phyloP scores from a whole-genome alignment of 2,113 vertebrate genomes.

The Passer montanus region DNA sequence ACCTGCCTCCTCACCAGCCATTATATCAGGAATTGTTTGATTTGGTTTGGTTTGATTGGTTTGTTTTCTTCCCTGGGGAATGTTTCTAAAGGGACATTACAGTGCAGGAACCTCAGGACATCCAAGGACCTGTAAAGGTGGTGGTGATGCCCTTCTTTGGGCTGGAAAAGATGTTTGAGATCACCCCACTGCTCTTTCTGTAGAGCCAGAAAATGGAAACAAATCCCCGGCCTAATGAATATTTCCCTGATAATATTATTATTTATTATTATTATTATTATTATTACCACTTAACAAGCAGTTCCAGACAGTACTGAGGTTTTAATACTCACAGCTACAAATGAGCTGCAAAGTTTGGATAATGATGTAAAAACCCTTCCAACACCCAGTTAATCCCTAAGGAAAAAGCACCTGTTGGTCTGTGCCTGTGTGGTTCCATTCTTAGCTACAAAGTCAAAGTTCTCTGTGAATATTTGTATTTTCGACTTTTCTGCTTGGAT shows the following conservation, averaged over 20 bases:
- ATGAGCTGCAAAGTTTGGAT: not conserved
- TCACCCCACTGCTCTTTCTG: not conserved
- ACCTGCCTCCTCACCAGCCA: not conserved
- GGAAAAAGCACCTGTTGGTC: not conserved
- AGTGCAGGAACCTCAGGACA: not conserved
- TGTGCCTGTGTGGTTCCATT: not conserved
- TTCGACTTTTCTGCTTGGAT: not conserved
- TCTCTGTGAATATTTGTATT: not conserved
- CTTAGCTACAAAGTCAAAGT: not conserved
- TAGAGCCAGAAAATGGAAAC: not conserved
- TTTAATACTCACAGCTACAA: not conserved
- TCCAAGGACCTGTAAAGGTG: not conserved
- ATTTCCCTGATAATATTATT: not conserved
- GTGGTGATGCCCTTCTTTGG: not conserved
- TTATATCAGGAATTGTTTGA: not conserved
- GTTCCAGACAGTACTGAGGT: not conserved
- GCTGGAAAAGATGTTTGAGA: not conserved
- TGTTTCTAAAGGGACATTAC: not conserved
- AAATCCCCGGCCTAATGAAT: not conserved
- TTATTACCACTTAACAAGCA: not conserved
- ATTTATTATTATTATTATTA: not conserved
- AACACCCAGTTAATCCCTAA: not conserved
- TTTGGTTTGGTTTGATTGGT: not conserved
- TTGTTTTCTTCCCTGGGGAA: not conserved
- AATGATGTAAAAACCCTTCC: not conserved